Conservation (phyloP, 2,888 invertebrate species). For the Dynastes grantii region DNA sequence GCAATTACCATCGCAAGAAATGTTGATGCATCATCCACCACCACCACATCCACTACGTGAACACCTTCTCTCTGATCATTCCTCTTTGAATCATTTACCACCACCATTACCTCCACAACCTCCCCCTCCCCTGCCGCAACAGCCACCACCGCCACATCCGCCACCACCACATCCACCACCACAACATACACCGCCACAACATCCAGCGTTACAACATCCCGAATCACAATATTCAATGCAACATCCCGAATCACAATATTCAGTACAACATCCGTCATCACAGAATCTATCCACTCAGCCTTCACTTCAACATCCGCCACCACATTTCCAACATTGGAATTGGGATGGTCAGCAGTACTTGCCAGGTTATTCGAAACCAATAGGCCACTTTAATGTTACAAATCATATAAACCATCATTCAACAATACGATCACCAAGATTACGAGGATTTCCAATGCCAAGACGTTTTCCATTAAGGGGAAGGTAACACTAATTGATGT, state of each 20-base stretch:
- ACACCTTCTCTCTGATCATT: neutral
- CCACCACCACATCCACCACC: conserved; percentile 8
- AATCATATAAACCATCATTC: conserved; percentile 3
- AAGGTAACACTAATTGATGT: conserved; percentile 16
- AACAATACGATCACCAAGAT: neutral
- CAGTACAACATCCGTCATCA: neutral
- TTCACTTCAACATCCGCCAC: neutral
- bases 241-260: neutral
- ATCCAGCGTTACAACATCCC: neutral
- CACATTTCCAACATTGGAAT: conserved; percentile 26
- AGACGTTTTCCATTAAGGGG: conserved; percentile 30
- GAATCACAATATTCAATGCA: neutral
- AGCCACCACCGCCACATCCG: neutral
- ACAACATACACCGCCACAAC: neutral
- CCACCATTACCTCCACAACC: conserved; percentile 5
- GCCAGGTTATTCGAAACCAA: conserved; percentile 4
- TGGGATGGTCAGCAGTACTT: conserved; percentile 30
- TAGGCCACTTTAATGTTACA: neutral
- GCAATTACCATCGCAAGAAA: neutral
- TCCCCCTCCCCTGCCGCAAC: neutral
- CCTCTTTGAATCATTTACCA: neutral
- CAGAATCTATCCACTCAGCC: conserved; percentile 2
- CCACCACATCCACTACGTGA: neutral
- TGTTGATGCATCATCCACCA: neutral
- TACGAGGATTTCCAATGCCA: conserved; percentile 15